Conservation (phyloP, 2,797 vertebrate species). For the Sparus aurata region DNA sequence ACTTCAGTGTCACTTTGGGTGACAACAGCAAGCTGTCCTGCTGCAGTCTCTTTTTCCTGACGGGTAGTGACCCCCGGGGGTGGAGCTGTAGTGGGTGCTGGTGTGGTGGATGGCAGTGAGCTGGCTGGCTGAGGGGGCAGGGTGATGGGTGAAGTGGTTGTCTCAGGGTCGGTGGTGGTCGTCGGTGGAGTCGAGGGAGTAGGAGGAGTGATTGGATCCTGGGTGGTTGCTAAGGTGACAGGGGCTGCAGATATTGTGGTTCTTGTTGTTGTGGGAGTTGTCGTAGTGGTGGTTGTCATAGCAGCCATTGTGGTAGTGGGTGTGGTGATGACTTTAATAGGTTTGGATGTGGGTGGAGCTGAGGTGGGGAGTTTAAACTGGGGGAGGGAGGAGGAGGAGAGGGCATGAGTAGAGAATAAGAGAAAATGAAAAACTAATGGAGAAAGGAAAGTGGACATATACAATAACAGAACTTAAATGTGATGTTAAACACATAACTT, state of each 20-base stretch:
- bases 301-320: slow-evolving; percentile 55
- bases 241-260: slow-evolving; percentile 40
- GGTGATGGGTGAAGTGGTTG: slow-evolving; percentile 62
- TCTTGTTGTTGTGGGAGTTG: slow-evolving; percentile 40
- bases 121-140: slow-evolving; percentile 66
- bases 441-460: slow-evolving; percentile 67
- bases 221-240: slow-evolving; percentile 59
- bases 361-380: slow-evolving; percentile 86
- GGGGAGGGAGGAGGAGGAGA: slow-evolving; percentile 54
- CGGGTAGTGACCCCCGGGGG: slow-evolving; percentile 39
- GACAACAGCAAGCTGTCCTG: slow-evolving; percentile 23
- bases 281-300: slow-evolving; percentile 57
- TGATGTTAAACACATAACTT: slow-evolving; percentile 45
- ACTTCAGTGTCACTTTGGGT: slow-evolving; percentile 29
- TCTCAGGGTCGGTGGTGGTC: slow-evolving; percentile 66
- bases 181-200: slow-evolving; percentile 40
- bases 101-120: slow-evolving; percentile 51
- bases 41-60: slow-evolving; percentile 27
- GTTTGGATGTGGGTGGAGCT: slow-evolving; percentile 76
- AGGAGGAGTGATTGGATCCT: slow-evolving; percentile 49
- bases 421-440: slow-evolving; percentile 64
- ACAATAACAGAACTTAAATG: slow-evolving; percentile 62
- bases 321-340: slow-evolving; percentile 58
- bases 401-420: slow-evolving; percentile 70
- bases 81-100: slow-evolving; percentile 61